These are phyloP conservation scores for Coccyzus lansbergi DNA, from an alignment of 2,797 vertebrate species.

Conservation along the genomic window DNA sequence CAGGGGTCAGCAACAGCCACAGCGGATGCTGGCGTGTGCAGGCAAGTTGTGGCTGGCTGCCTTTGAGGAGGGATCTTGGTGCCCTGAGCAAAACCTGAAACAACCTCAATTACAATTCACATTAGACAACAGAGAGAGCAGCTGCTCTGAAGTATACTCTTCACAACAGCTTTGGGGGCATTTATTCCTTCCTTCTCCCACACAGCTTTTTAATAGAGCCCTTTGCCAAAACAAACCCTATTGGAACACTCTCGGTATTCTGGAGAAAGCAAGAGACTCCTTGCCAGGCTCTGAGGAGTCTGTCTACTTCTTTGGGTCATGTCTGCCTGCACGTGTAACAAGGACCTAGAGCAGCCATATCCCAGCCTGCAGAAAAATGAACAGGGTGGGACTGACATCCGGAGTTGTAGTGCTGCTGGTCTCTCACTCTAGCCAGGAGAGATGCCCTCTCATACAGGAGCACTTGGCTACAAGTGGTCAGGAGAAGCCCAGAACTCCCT, in stretches of 20 bases:
- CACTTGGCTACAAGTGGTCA: fast-evolving
- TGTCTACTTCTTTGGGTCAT: neutral
- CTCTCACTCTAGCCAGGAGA: fast-evolving
- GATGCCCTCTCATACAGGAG: neutral
- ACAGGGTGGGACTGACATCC: fast-evolving
- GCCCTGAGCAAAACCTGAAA: neutral
- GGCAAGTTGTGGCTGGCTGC: neutral
- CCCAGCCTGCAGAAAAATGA: neutral
- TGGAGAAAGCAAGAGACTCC: neutral
- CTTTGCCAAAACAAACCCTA: neutral
- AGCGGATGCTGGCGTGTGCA: fast-evolving
- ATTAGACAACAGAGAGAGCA: conserved; percentile 48
- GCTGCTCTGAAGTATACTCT: conserved; percentile 47
- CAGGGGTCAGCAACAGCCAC: fast-evolving
- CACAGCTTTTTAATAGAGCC: conserved; percentile 21
- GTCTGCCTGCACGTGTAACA: fast-evolving
- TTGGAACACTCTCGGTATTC: neutral
- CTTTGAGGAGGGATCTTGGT: neutral
- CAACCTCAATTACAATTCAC: conserved; percentile 28
- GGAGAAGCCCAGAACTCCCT: neutral
- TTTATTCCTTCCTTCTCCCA: conserved; percentile 38
- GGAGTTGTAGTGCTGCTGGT: fast-evolving
- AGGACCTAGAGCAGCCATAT: fast-evolving
- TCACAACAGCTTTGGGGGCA: conserved; percentile 2
- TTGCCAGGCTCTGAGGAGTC: neutral